Evolutionary conservation across 2,113 vertebrate species (phyloP), one percentile per base, ranked within the genome.

Genomic region (Chiloscyllium plagiosum): DNA sequence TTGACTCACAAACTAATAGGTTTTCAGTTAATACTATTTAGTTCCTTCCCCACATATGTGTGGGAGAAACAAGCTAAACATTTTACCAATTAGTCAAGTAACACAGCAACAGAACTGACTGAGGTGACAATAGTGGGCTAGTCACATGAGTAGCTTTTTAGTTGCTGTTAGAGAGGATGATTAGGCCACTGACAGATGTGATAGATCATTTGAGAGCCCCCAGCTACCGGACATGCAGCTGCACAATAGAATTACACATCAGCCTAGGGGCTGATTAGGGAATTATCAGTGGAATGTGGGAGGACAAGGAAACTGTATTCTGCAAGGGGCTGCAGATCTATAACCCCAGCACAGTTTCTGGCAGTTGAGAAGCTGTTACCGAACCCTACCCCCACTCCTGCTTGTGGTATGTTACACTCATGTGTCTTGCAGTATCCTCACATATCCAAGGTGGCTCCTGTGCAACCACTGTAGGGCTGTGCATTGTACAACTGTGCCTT

Each of bases 131-230:
- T 96, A 94, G 96, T 97, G 95, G 96, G 68, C 96, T 95, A 96
- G 96, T 97, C 97, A 97, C 97, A 97, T 96, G 95, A 96, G 96
- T 90, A 96, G 1, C 97, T 97, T 97, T 50, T 97, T 50, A 80
- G 96, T 97, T 96, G 96, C 97, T 96, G 96, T 96, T 97, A 96
- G 96, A 97, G 96, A 96, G 96, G 96, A 96, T 97, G 97, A 97
- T 97, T 97, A 97, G 96, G 8, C 85, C 96, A 29, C 96, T 97
- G 97, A 96, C 97, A 97, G 97, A 97, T 97, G 97, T 96, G 96
- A 95, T 96, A 96, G 96, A 96, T 97, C 96, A 96, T 95, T 96
- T 33, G 96, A 0, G 96, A 96, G 96, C 89, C 90, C 65, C n/a
- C 83, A 86, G 96, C 93, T 70, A 66, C 85, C 19, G 61, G 93